phyloP scores from a whole-genome alignment of 2,113 vertebrate species.

The Rhynchomys soricoides region DNA sequence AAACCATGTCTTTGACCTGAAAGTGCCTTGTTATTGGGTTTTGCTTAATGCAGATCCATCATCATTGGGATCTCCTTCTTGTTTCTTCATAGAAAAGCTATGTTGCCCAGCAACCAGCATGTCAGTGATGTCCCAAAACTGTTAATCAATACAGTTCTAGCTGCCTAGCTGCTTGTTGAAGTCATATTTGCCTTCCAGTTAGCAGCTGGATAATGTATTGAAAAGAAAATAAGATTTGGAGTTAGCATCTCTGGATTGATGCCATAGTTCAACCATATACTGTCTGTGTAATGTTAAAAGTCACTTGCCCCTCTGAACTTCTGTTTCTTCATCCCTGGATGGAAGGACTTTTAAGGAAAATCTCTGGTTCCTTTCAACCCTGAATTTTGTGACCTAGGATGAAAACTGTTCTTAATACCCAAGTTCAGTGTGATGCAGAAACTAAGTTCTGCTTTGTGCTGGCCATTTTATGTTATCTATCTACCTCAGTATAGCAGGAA shows the following conservation, averaged over 20 bases:
- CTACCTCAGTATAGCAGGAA: neutral
- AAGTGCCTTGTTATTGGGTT: constrained; percentile 55
- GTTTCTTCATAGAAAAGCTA: constrained; percentile 40
- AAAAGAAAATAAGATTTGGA: constrained; percentile 14
- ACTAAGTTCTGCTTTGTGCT: neutral
- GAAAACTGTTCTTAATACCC: neutral
- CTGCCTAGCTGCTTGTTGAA: neutral
- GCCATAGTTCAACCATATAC: neutral
- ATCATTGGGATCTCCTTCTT: constrained; percentile 58
- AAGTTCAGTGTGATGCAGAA: neutral
- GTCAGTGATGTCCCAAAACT: constrained; percentile 19
- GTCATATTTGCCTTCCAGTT: neutral
- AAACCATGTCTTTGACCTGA: constrained; percentile 65
- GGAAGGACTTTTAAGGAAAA: neutral
- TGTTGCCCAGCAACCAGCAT: constrained; percentile 53
- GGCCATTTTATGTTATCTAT: neutral
- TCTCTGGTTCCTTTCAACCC: neutral
- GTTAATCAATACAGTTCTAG: constrained; percentile 23
- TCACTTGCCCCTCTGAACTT: constrained; percentile 11
- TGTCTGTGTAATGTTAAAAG: neutral
- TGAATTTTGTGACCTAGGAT: neutral
- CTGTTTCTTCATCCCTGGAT: neutral
- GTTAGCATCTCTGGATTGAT: accelerated
- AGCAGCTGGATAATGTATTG: neutral
- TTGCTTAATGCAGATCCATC: constrained; percentile 68